Conservation (phyloP, 2,113 vertebrate species). For the Sphyrna mokarran region DNA sequence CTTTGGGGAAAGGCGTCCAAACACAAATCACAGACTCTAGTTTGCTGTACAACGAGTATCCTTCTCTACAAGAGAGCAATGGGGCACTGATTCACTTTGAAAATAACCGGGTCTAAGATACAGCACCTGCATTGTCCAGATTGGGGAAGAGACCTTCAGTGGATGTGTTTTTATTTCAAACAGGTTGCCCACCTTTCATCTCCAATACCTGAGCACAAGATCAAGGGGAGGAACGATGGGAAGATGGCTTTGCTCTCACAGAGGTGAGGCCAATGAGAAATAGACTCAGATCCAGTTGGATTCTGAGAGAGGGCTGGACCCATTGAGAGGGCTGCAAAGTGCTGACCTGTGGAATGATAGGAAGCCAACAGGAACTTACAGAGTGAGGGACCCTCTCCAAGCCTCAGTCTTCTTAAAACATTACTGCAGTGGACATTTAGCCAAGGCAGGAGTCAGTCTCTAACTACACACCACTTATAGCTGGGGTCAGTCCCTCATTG, state of each 20-base stretch:
- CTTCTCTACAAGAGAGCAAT: constrained; percentile 52
- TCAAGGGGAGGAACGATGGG: neutral
- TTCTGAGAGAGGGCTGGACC: neutral
- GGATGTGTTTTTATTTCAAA: neutral
- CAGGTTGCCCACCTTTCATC: neutral
- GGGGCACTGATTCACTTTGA: neutral
- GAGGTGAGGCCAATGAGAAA: neutral
- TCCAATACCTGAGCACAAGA: neutral
- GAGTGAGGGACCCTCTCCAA: neutral
- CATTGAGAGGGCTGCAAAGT: neutral
- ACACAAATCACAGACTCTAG: constrained; percentile 84
- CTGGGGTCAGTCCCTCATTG: too few species aligned
- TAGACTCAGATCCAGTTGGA: neutral
- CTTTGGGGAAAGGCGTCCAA: constrained; percentile 73
- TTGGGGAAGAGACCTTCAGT: neutral
- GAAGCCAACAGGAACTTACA: neutral
- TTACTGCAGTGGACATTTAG: too few species aligned
- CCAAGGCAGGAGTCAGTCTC: too few species aligned
- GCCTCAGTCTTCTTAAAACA: fast-evolving
- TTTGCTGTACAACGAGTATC: constrained; percentile 99
- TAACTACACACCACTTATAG: too few species aligned
- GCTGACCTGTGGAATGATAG: neutral
- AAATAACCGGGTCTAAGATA: neutral
- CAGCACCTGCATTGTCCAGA: neutral
- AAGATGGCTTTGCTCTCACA: neutral